Evolutionary conservation across 2,797 vertebrate species (phyloP).

Genomic region (Iguana delicatissima): DNA sequence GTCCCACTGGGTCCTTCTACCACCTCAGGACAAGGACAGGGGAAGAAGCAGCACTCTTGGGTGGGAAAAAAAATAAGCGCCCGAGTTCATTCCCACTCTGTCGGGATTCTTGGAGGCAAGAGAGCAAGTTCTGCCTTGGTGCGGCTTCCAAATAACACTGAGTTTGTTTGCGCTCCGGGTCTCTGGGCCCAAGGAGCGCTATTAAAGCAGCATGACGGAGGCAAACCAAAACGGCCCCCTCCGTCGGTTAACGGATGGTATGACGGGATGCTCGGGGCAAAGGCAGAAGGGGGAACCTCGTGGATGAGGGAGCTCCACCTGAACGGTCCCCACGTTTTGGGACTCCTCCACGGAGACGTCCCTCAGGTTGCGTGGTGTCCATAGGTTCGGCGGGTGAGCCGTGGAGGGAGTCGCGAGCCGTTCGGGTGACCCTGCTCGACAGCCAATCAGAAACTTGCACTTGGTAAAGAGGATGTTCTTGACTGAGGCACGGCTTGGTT

Average conservation of each 20-base stretch:
- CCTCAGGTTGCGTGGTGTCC: conserved; percentile 60
- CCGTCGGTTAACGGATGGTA: conserved; percentile 67
- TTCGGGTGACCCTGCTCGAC: conserved; percentile 84
- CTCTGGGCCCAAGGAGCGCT: conserved; percentile 46
- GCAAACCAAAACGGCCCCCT: conserved; percentile 50
- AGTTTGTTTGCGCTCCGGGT: conserved; percentile 59
- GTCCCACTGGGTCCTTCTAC: conserved; percentile 1
- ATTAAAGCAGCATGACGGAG: conserved; percentile 73
- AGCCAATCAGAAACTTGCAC: conserved; percentile 87
- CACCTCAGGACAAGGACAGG: conserved; percentile 15
- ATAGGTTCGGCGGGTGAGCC: conserved; percentile 60
- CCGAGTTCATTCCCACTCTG: conserved; percentile 38
- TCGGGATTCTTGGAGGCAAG: conserved; percentile 56
- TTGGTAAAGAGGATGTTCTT: conserved; percentile 95
- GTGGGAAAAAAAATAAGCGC: conserved; percentile 60
- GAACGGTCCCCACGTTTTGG: conserved; percentile 56
- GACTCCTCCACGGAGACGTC: conserved; percentile 63
- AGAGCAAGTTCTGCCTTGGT: conserved; percentile 44
- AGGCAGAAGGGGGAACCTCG: conserved; percentile 56
- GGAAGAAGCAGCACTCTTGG: conserved; percentile 48
- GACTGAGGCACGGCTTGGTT: conserved; percentile 99
- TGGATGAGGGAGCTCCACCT: conserved; percentile 68
- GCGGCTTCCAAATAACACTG: conserved; percentile 70
- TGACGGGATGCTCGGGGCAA: conserved; percentile 39
- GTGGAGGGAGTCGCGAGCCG: conserved; percentile 72